Evolutionary conservation across 2,797 vertebrate species (phyloP).

Genomic region (Potorous gilbertii): DNA sequence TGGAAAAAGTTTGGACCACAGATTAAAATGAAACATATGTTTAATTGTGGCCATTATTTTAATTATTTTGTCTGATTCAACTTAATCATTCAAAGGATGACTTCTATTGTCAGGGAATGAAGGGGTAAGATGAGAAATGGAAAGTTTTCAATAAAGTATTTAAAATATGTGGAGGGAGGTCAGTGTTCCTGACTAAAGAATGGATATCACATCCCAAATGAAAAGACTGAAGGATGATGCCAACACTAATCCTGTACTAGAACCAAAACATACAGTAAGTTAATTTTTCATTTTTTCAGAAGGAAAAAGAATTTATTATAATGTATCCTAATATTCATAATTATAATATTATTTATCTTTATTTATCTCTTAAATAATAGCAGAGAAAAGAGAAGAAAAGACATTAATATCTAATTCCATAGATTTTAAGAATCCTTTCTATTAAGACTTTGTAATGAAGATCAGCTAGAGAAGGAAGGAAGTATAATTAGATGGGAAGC

Average conservation of each 20-base stretch:
- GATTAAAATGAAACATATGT: too few relatives aligned
- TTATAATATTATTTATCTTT: neutral
- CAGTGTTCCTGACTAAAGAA: neutral
- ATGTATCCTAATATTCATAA: conserved; percentile 6
- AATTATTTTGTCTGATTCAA: too few relatives aligned
- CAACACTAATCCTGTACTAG: neutral
- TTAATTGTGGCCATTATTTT: too few relatives aligned
- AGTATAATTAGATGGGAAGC: conserved; percentile 77
- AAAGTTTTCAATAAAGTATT: too few relatives aligned
- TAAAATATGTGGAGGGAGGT: neutral
- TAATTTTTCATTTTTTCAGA: neutral
- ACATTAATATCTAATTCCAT: conserved; percentile 62
- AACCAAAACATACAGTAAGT: neutral
- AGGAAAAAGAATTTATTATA: neutral
- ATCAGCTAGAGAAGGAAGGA: conserved; percentile 76
- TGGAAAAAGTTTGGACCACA: too few relatives aligned
- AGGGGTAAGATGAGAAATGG: too few relatives aligned
- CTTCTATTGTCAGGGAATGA: too few relatives aligned
- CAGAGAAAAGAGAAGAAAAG: conserved; percentile 30
- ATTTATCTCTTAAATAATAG: conserved; percentile 23
- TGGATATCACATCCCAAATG: neutral
- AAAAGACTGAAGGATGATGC: neutral
- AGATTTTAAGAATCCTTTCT: conserved; percentile 66
- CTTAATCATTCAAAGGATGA: too few relatives aligned
- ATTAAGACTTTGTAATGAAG: conserved; percentile 77